phyloP scores from a whole-genome alignment of 2,888 invertebrate species.

The Tetramorium bicarinatum region DNA sequence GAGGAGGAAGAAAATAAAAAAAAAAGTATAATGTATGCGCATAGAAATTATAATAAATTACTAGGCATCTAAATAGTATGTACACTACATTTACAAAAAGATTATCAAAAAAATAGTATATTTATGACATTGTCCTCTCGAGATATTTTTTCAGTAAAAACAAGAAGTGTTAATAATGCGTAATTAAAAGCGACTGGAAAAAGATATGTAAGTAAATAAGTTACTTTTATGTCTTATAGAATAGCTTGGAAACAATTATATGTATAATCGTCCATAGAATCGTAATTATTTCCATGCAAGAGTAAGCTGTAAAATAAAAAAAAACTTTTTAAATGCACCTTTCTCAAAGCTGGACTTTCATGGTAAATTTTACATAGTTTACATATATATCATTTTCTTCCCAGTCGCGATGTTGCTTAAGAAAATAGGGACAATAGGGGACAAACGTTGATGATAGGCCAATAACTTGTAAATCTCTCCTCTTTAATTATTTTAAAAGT shows the following conservation, averaged over 20 bases:
- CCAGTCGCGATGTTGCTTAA: background rate
- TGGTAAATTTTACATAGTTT: slow-evolving; percentile 21
- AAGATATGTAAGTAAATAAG: background rate
- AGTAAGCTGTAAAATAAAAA: background rate
- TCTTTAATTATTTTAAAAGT: slow-evolving; percentile 1
- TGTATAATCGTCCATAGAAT: background rate
- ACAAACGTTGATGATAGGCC: background rate
- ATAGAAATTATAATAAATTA: slow-evolving; percentile 68
- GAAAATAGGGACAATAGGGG: background rate
- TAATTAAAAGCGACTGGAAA: slow-evolving; percentile 10
- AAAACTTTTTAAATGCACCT: background rate
- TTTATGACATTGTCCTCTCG: background rate
- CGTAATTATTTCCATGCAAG: background rate
- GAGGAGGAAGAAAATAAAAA: background rate
- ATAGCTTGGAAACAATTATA: background rate
- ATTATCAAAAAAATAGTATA: slow-evolving; percentile 51
- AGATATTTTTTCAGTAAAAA: slow-evolving; percentile 45
- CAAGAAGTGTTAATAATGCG: slow-evolving; percentile 35
- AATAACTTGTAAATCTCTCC: slow-evolving; percentile 11
- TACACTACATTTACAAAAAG: slow-evolving; percentile 58
- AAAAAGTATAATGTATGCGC: slow-evolving; percentile 36
- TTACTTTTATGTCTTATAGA: background rate
- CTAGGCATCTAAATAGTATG: slow-evolving; percentile 63
- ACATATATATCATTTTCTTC: background rate
- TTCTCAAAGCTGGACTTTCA: background rate